Conservation (phyloP, 2,113 vertebrate species). For the Macrotis lagotis region DNA sequence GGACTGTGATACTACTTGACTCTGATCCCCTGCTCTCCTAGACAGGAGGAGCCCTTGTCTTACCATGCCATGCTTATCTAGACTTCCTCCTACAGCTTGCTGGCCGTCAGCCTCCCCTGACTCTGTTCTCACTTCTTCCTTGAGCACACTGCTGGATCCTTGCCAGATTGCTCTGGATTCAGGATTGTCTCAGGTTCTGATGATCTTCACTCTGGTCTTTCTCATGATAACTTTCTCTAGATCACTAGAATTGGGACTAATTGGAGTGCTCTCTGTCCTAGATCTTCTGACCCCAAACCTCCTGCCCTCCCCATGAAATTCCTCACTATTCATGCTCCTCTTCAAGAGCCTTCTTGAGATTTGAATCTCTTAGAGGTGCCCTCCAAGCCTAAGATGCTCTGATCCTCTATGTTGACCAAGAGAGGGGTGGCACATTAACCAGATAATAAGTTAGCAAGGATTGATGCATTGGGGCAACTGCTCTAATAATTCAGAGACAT, state of each 20-base stretch:
- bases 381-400: not conserved
- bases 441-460: not conserved
- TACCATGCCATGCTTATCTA: not conserved
- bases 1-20: not conserved
- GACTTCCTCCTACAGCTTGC: too few species aligned
- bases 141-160: not conserved
- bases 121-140: too few species aligned
- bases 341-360: not conserved
- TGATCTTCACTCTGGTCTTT: not conserved
- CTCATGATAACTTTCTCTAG: too few species aligned
- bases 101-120: too few species aligned
- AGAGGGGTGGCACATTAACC: not conserved
- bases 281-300: not conserved
- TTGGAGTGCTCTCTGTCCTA: not conserved
- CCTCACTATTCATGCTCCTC: too few species aligned
- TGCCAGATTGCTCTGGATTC: not conserved
- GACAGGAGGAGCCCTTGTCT: not conserved
- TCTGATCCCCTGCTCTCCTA: not conserved
- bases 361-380: not conserved
- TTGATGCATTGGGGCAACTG: not conserved
- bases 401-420: not conserved
- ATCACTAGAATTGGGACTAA: not conserved
- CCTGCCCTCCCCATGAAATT: too few species aligned
- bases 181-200: not conserved
- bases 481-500: not conserved